phyloP scores from a whole-genome alignment of 2,797 vertebrate genomes.

The Ammospiza maritima region DNA sequence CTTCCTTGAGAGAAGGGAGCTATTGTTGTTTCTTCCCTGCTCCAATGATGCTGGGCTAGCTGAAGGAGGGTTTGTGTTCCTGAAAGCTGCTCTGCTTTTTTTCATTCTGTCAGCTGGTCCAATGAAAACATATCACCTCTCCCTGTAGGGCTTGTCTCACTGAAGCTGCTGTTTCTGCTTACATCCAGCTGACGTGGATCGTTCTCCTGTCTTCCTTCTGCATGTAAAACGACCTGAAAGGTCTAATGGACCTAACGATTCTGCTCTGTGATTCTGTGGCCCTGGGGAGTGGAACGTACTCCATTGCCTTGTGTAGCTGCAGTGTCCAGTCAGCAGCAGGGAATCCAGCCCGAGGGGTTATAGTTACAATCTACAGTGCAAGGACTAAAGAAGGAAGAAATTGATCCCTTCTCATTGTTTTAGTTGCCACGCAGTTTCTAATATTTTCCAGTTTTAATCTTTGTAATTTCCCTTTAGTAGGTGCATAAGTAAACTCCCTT shows the following conservation, averaged over 20 bases:
- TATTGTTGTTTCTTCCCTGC: neutral
- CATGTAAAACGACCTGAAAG: neutral
- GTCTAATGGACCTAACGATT: neutral
- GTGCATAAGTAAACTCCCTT: neutral
- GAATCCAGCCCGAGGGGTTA: neutral
- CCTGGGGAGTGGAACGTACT: neutral
- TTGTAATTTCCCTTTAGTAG: neutral
- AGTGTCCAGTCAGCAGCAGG: neutral
- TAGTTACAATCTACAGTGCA: neutral
- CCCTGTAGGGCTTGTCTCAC: neutral
- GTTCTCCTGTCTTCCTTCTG: neutral
- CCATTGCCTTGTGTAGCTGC: neutral
- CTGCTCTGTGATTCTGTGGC: neutral
- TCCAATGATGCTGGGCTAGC: neutral
- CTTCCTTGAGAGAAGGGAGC: constrained; percentile 27
- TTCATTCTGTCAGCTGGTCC: neutral
- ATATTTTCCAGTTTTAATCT: neutral
- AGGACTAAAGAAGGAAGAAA: neutral
- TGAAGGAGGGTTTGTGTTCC: neutral
- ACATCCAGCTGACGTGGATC: neutral
- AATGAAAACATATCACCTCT: neutral
- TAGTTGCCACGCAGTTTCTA: neutral
- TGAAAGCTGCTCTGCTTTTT: neutral
- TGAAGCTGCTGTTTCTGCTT: neutral
- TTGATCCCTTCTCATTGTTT: neutral